Base-by-base conservation (phyloP, 2,113 vertebrate species). In the Salvelinus alpinus region DNA sequence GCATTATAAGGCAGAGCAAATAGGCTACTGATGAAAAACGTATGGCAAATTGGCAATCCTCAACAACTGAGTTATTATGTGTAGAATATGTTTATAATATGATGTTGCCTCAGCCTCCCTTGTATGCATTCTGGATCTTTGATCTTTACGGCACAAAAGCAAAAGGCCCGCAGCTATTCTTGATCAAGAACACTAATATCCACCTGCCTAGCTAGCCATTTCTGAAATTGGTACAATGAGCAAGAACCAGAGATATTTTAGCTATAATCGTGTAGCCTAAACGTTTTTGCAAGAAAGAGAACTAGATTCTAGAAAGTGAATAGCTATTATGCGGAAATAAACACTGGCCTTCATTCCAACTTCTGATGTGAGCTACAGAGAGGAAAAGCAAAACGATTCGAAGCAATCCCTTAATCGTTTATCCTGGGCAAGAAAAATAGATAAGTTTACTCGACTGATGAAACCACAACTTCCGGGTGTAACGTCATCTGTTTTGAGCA, bases 271-370 rank as follows among this genome's bases (percentile, higher is more conserved):
- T 20, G 20, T 20, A 22, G 59, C 59, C 59, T 60, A n/a, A 60
- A 22, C 1, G 20, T 14, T 60, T 60, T n/a, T 34, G 3, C 4
- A 60, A 60, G 57, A 48, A 48, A 48, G 14, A 14, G 11, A 51
- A 16, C 48, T 22, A 20, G 59, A 60, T 60, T 60, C 59, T 20
- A n/a, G 11, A 20, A 60, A 60, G n/a, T 29, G 22, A 13, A 25
- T 13, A 65, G 64, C 25, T 27, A 65, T 16, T 47, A 48, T 70
- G 9, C n/a, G 5, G 11, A 65, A 72, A 0, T 5, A 12, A 24
- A 60, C 48, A 51, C 77, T 62, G 31, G 87, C 86, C 86, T 76
- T 86, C 77, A 72, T 85, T 84, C 88, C 86, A 89, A 74, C 85
- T 80, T 69, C 34, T 44, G 14, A 78, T 24, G 22, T 70, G 64